Base-by-base conservation (phyloP, 2,888 invertebrate species). In the Sarcophaga caerulescens region DNA sequence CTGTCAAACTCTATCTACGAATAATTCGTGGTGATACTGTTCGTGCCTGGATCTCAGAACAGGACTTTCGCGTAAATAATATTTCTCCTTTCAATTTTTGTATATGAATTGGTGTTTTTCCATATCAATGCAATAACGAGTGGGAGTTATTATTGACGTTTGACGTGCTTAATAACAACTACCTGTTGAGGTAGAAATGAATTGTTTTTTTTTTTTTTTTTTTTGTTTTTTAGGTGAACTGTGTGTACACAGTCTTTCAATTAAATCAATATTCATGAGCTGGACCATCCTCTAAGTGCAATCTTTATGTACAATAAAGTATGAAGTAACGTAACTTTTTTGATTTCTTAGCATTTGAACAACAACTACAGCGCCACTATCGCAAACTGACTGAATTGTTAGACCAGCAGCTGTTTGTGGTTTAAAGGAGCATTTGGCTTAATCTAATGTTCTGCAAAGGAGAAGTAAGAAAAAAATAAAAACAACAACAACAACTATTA, bases 231-330 rank as follows among this genome's bases (percentile, higher is more conserved):
- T 0, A 5, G 52, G 14, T 17, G 65, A 60, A 35, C 65, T 85
- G 89, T 88, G 69, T 81, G 57, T 79, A 88, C 89, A 69, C 89
- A 89, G 91, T 89, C 89, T 91, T 91, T 91, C 91, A 91, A 91
- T 91, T 91, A 91, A 91, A 91, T 91, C 91, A 91, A 91, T 91
- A 91, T 91, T 91, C 91, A 91, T 91, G 77, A 78, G 85, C 74
- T 81, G 74, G 81, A 74, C 85, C 85, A 85, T 85, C 85, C 85
- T 90, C 90, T 89, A 89, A 90, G 89, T 88, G 85, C 87, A 88
- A 89, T 88, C 90, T 89, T 89, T 89, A 86, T 88, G 59, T 60
- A 60, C 65, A 60, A 60, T 76, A 68, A 71, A 68, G 62, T 68
- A 70, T 73, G 52, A 1, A 62, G 57, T 75, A 78, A 79, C 14